A percentile compares a stretch with the other conserved stretches of the same genome.
Evolutionary conservation across 2,888 invertebrate species (phyloP).

Genomic region (Oligia strigilis): DNA sequence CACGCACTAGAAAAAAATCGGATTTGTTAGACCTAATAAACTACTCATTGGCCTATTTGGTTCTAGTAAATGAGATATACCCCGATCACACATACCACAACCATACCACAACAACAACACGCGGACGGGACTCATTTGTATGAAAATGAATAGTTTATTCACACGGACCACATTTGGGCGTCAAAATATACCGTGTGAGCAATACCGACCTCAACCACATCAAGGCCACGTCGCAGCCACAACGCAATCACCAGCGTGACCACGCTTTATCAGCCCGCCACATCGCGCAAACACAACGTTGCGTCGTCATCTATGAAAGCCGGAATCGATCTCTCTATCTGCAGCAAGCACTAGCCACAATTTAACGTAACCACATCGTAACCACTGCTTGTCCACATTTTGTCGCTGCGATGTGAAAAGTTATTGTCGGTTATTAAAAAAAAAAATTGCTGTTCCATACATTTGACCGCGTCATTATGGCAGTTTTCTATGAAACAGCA

Average conservation of each 20-base stretch:
- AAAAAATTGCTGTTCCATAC: too few species aligned
- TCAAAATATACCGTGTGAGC: not conserved
- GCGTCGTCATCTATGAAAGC: not conserved
- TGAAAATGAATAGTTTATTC: not conserved
- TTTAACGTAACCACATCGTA: not conserved
- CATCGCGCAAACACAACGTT: not conserved
- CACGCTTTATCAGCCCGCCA: not conserved
- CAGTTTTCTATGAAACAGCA: too few species aligned
- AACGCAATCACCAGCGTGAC: not conserved
- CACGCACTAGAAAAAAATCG: constrained; percentile 79
- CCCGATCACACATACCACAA: not conserved
- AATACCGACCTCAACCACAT: not conserved
- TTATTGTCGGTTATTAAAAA: too few species aligned
- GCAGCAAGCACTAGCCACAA: not conserved
- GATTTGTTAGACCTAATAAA: not conserved
- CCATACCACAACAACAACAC: not conserved
- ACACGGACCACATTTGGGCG: not conserved
- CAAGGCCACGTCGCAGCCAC: not conserved
- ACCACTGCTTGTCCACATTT: not conserved
- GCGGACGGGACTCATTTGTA: not conserved
- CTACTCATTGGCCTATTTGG: not conserved
- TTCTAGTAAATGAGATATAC: not conserved
- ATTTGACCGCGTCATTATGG: too few species aligned
- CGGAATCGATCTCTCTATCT: not conserved
- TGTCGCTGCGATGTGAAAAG: not conserved